Evolutionary conservation across 2,797 vertebrate genomes (phyloP).

Genomic region (Linurgus olivaceus): DNA sequence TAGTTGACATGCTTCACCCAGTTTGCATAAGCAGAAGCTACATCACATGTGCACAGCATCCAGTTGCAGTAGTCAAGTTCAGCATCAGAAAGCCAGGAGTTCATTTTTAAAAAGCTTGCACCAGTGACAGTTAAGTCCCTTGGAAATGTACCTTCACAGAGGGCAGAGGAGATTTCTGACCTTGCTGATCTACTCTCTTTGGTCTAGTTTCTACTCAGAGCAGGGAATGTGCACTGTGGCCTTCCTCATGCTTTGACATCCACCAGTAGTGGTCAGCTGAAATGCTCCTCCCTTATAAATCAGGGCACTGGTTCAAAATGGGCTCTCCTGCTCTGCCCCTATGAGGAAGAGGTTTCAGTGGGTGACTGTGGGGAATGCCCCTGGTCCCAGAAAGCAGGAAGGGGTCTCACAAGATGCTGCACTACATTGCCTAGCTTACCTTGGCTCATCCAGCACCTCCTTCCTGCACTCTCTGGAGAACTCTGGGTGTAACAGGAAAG

Average conservation of each 20-base stretch:
- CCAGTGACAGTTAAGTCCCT: not conserved
- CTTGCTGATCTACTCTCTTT: not conserved
- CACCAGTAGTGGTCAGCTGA: not conserved
- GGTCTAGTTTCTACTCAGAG: not conserved
- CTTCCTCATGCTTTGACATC: not conserved
- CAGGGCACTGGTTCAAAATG: not conserved
- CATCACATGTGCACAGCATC: not conserved
- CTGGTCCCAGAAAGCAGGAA: not conserved
- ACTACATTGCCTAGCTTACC: rapidly evolving
- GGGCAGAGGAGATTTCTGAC: not conserved
- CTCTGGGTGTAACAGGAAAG: not conserved
- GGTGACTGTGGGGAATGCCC: rapidly evolving
- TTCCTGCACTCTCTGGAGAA: not conserved
- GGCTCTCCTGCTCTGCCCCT: not conserved
- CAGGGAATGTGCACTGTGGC: not conserved
- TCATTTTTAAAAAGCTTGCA: not conserved
- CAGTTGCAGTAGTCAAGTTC: not conserved
- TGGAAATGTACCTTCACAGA: not conserved
- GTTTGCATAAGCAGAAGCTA: not conserved
- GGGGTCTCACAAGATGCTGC: not conserved
- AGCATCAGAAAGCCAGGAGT: rapidly evolving
- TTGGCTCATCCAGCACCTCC: not conserved
- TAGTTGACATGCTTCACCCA: not conserved
- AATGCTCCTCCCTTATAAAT: not conserved
- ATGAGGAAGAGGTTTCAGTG: not conserved